phyloP scores from a whole-genome alignment of 2,113 vertebrate genomes.

The Beaufortia kweichowensis region DNA sequence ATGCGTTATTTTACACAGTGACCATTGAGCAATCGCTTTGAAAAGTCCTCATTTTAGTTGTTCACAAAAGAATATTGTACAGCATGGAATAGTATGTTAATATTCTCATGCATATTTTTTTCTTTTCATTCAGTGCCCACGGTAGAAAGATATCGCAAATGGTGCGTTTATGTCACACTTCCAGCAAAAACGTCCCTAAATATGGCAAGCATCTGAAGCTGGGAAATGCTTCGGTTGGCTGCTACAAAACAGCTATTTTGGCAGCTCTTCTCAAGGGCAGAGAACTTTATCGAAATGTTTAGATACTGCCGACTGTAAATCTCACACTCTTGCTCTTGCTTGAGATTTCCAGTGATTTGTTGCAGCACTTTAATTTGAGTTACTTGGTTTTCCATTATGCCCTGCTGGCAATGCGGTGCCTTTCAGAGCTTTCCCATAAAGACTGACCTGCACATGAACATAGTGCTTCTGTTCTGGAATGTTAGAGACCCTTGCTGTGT shows the following conservation, averaged over 20 bases:
- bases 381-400: slow-evolving; percentile 43
- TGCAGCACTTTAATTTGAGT: slow-evolving; percentile 50
- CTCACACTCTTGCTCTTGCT: background rate
- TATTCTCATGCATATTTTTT: too few species aligned
- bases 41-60: too few species aligned
- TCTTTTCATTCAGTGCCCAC: background rate
- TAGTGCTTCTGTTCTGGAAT: slow-evolving; percentile 41
- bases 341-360: slow-evolving; percentile 48
- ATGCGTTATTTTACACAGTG: background rate
- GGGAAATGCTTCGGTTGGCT: background rate
- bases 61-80: too few species aligned
- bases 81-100: too few species aligned
- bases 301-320: slow-evolving; percentile 21
- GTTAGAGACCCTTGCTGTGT: slow-evolving; percentile 47
- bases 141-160: background rate
- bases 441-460: slow-evolving; percentile 21
- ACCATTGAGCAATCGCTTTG: background rate
- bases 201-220: slow-evolving; percentile 16
- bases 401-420: slow-evolving; percentile 13
- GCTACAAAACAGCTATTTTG: background rate
- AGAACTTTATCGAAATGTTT: slow-evolving; percentile 39
- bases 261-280: slow-evolving; percentile 11
- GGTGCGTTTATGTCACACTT: background rate
- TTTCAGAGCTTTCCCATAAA: slow-evolving; percentile 36
- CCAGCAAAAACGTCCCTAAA: slow-evolving; percentile 1